Base-by-base conservation (phyloP, 2,113 vertebrate species). In the Megaceryle torquata region DNA sequence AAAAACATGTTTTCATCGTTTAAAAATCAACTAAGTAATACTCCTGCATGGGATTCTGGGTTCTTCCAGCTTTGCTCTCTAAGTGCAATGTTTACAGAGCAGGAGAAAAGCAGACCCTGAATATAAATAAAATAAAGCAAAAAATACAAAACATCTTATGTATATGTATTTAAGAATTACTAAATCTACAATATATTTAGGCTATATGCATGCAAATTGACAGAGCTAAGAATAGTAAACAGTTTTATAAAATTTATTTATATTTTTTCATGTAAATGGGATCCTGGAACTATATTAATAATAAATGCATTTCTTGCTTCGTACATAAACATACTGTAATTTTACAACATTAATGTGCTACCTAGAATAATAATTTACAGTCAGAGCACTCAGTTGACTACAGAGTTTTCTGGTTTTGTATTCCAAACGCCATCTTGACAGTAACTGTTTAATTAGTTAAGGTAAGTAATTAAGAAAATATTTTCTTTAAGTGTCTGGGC, bases 371-470 rank as follows among this genome's bases (percentile, higher is more conserved):
- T 43, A 78, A 74, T 69, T 82, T 29, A 64, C 13, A 78, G 43
- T 35, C 22, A 64, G 43, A 69, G 5, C 19, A 65, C 18, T 60
- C 53, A 19, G 39, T 8, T 33, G 11, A n/a, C n/a, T 54, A 41
- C 41, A 43, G 59, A 72, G 18, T 50, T 74, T 48, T 78, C 50
- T 37, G 6, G 3, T 59, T 89, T 39, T 3, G 3, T 50, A 39
- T 75, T 82, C 60, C 2, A 0, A 88, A 61, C 33, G 29, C 44
- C 0, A 1, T 25, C 35, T 51, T 0, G 0, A 24, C 6, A 5
- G 39, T 39, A 74, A 74, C 69, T 81, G 44, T 69, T 88, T 63
- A 29, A 46, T 74, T 67, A 84, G 33, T 72, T 57, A 53, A 63
- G 7, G 20, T 37, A n/a, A 43, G 61, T 13, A 71, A 71, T n/a